Evolutionary conservation across 2,113 vertebrate genomes (phyloP).

Genomic region (Cryptomyrus ogoouensis): DNA sequence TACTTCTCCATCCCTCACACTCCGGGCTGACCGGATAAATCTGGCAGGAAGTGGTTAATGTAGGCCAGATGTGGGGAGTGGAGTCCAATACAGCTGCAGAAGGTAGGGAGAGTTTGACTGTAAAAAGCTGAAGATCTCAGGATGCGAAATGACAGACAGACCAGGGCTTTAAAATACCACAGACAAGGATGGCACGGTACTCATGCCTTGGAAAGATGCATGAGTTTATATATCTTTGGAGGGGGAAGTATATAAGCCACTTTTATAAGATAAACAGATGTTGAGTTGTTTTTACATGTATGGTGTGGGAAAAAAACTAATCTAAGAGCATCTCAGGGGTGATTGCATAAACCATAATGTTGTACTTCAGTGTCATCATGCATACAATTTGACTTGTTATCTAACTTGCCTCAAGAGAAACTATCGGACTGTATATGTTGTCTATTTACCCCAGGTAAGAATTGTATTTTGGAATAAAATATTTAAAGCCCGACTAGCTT

Average conservation of each 20-base stretch:
- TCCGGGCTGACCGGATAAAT: constrained; percentile 49
- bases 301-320: not conserved
- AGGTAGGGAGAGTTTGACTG: constrained; percentile 29
- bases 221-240: not conserved
- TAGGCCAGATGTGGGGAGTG: constrained; percentile 59
- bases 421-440: not conserved
- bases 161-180: not conserved
- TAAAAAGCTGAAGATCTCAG: constrained; percentile 17
- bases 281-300: not conserved
- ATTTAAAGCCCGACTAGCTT: not conserved
- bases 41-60: constrained; percentile 63
- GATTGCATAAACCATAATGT: not conserved
- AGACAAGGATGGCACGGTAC: not conserved
- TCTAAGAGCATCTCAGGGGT: not conserved
- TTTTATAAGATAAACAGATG: not conserved
- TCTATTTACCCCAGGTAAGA: not conserved
- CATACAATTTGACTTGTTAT: not conserved
- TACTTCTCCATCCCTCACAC: constrained; percentile 13
- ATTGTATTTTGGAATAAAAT: not conserved
- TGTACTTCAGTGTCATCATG: not conserved
- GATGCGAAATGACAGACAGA: not conserved
- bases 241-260: not conserved
- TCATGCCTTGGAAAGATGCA: not conserved
- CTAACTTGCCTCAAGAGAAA: not conserved
- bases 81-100: constrained; percentile 40